These are phyloP conservation scores for Crotalus helleri DNA, from an alignment of 2,113 vertebrate species.

Conservation along the genomic window DNA sequence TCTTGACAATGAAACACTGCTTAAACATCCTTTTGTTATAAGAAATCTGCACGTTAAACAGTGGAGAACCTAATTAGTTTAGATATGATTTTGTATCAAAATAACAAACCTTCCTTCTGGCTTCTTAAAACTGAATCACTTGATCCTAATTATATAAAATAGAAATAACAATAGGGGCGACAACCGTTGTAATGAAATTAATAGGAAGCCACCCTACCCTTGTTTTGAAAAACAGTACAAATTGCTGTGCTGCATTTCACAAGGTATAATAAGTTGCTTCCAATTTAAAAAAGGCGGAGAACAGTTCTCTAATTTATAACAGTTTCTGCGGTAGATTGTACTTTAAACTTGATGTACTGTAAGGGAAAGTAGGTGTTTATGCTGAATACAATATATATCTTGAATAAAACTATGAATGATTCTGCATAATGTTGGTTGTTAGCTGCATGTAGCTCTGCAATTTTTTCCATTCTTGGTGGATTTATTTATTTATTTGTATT, in stretches of 20 bases:
- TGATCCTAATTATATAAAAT: not conserved
- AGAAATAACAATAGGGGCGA: not conserved
- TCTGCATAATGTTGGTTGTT: not conserved
- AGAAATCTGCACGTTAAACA: not conserved
- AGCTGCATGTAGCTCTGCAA: not conserved
- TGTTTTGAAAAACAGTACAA: not conserved
- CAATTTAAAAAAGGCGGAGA: not conserved
- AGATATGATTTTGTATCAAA: not conserved
- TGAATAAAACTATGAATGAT: not conserved
- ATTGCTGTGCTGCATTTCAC: not conserved
- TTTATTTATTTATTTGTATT: not conserved
- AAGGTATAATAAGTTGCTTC: not conserved
- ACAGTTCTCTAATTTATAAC: not conserved
- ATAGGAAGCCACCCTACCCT: not conserved
- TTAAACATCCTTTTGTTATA: not conserved
- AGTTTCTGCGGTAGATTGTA: not conserved
- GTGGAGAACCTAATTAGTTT: not conserved
- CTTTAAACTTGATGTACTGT: not conserved
- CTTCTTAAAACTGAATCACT: not conserved
- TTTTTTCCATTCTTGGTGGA: not conserved
- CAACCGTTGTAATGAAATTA: not conserved
- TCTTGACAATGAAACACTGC: not conserved
- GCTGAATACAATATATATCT: not conserved
- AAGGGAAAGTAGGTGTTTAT: not conserved
- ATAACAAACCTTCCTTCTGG: conserved; percentile 2